These are phyloP conservation scores for Psococerastis gibbosa DNA, from an alignment of 2,888 invertebrate genomes.

Conservation along the genomic window DNA sequence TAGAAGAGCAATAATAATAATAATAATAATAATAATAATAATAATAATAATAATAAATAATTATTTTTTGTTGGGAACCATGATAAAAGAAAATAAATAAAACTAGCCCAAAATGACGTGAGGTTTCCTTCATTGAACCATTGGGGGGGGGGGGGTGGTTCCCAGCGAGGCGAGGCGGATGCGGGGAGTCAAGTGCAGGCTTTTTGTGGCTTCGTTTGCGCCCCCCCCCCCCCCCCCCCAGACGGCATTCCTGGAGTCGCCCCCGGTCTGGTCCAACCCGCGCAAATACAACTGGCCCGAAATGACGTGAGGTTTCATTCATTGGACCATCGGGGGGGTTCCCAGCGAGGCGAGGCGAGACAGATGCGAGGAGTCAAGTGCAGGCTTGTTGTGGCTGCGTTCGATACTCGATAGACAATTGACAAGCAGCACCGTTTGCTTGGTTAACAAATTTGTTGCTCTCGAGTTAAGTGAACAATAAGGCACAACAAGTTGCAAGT, in stretches of 20 bases:
- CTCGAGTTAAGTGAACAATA: background rate
- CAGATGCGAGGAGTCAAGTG: background rate
- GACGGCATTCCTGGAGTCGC: too few relatives aligned
- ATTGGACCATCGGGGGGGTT: background rate
- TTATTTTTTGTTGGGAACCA: too few relatives aligned
- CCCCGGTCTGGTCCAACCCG: too few relatives aligned
- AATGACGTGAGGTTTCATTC: background rate
- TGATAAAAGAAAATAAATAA: too few relatives aligned
- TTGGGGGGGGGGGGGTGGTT: background rate
- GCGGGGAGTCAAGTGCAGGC: too few relatives aligned
- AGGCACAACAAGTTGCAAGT: background rate
- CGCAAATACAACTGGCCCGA: too few relatives aligned
- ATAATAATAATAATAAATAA: too few relatives aligned
- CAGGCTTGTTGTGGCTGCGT: background rate
- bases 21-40: too few relatives aligned
- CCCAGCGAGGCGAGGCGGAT: background rate
- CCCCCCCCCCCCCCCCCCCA: too few relatives aligned
- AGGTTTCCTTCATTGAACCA: background rate
- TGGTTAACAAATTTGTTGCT: background rate
- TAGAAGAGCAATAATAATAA: too few relatives aligned
- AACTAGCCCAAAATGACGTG: too few relatives aligned
- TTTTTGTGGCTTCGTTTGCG: background rate
- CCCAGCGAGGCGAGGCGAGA: background rate
- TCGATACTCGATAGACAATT: background rate
- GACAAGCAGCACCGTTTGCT: background rate